phyloP scores from a whole-genome alignment of 2,888 invertebrate species.

The Drosophila recens region DNA sequence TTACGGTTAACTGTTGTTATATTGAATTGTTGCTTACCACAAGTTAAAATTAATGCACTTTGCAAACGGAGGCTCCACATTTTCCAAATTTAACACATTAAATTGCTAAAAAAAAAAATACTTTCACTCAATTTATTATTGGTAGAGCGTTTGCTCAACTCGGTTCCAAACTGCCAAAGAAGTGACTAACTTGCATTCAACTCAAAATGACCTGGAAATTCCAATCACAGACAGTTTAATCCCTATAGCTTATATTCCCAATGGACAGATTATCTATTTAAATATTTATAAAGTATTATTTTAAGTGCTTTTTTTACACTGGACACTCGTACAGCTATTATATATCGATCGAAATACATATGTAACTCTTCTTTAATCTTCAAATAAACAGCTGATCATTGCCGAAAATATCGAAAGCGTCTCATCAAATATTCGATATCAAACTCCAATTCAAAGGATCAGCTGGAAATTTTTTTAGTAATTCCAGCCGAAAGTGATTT shows the following conservation, averaged over 20 bases:
- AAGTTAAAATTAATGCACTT: not conserved
- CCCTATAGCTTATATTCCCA: not conserved
- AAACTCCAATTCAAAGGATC: not conserved
- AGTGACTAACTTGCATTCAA: not conserved
- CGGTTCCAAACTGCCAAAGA: not conserved
- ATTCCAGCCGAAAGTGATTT: not conserved
- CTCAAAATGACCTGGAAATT: not conserved
- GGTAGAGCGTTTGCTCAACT: not conserved
- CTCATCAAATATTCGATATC: conserved; percentile 3
- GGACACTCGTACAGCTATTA: no score
- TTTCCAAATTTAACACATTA: not conserved
- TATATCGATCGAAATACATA: not conserved
- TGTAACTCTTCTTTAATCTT: not conserved
- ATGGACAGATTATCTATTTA: not conserved
- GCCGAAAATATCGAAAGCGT: not conserved
- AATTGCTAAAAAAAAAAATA: no score
- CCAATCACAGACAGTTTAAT: not conserved
- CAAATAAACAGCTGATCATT: not conserved
- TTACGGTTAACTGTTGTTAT: not conserved
- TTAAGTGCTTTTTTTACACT: not conserved
- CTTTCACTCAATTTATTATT: not conserved
- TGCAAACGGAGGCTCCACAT: conserved; percentile 5
- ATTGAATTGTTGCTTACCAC: conserved; percentile 10
- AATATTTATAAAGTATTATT: not conserved
- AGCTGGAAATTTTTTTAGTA: not conserved